Conservation (phyloP, 2,888 invertebrate genomes). For the Brachypalpus laphriformis region DNA sequence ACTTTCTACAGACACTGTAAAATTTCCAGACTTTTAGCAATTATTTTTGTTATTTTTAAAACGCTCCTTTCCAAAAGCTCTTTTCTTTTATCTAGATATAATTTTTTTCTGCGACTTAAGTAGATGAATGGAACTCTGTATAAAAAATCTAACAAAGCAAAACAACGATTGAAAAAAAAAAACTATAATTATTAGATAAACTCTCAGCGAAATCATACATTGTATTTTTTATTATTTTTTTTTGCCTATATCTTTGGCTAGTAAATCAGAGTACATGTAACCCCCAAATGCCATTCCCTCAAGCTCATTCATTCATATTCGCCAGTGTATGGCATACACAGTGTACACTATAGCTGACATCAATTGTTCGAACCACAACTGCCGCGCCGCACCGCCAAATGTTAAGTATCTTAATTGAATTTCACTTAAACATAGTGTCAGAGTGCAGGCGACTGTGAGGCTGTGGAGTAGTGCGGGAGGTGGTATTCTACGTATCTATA, state of each 20-base stretch:
- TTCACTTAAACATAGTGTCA: slow-evolving; percentile 63
- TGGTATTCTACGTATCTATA: slow-evolving; percentile 16
- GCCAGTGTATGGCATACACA: neutral
- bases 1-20: slow-evolving; percentile 6
- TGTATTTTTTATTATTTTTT: neutral
- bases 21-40: neutral
- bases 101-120: neutral
- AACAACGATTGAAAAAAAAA: neutral
- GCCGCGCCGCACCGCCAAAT: slow-evolving; percentile 35
- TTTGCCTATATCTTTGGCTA: neutral
- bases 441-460: neutral
- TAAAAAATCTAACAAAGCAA: neutral
- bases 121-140: slow-evolving; percentile 12
- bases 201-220: slow-evolving; percentile 27
- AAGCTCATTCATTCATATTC: slow-evolving; percentile 52
- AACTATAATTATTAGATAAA: slow-evolving; percentile 27
- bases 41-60: slow-evolving; percentile 4
- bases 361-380: slow-evolving; percentile 51
- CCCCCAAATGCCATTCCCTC: slow-evolving; percentile 47
- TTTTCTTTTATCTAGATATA: slow-evolving; percentile 7
- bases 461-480: slow-evolving; percentile 4
- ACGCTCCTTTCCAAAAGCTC: neutral
- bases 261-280: slow-evolving; percentile 38
- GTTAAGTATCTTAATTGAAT: slow-evolving; percentile 70
- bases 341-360: slow-evolving; percentile 46